These are phyloP conservation scores for Drosophila aff. DNA, from an alignment of 1,140 invertebrate species.

Conservation along the genomic window DNA sequence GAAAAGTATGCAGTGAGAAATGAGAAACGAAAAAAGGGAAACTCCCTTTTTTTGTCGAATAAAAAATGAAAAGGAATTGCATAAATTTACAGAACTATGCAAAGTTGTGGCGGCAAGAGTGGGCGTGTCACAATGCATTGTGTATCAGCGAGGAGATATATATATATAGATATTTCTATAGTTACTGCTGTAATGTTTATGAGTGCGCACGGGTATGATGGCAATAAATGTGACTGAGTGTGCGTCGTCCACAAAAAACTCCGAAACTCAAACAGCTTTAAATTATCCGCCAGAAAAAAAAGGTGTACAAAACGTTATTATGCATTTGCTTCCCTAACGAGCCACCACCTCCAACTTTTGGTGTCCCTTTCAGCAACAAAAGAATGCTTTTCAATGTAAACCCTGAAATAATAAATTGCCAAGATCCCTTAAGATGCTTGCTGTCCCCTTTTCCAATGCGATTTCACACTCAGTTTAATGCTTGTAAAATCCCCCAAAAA, in stretches of 20 bases:
- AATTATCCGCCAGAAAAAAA: constrained; percentile 22
- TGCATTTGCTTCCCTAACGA: constrained; percentile 28
- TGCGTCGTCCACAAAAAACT: constrained; percentile 7
- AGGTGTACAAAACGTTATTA: constrained; percentile 24
- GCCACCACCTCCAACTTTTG: neutral
- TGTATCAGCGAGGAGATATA: constrained; percentile 19
- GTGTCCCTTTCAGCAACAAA: constrained; percentile 2
- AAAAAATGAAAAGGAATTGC: constrained; percentile 55
- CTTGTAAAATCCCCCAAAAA: constrained; percentile 27
- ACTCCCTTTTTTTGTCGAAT: constrained; percentile 9
- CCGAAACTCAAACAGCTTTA: constrained; percentile 18
- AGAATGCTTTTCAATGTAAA: constrained; percentile 17
- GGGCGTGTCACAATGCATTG: constrained; percentile 44
- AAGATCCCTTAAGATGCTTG: constrained; percentile 18
- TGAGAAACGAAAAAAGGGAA: constrained; percentile 16
- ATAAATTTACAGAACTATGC: constrained; percentile 61
- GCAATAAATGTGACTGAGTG: constrained; percentile 49
- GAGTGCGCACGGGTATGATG: constrained; percentile 24
- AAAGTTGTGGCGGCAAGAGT: constrained; percentile 19
- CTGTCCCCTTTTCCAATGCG: constrained; percentile 2
- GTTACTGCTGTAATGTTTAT: constrained; percentile 57
- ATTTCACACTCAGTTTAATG: constrained; percentile 23
- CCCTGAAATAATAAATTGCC: constrained; percentile 5
- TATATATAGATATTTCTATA: constrained; percentile 40
- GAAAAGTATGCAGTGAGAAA: constrained; percentile 33